Evolutionary conservation across 2,113 vertebrate species (phyloP).

Genomic region (Ahaetulla prasina): DNA sequence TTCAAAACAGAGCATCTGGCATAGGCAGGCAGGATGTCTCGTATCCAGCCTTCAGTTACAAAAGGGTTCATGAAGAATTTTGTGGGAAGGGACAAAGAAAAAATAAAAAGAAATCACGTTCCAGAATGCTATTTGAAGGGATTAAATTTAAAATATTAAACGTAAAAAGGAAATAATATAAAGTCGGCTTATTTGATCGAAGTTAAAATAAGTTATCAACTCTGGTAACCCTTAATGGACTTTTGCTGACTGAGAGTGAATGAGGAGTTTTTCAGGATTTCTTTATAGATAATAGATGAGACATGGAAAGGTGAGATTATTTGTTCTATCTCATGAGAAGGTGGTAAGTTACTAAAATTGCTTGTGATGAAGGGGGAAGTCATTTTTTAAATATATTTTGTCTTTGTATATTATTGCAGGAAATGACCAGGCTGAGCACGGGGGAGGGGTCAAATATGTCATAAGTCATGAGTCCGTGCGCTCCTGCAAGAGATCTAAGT

Average conservation of each 20-base stretch:
- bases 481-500: no score
- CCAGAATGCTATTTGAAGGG: neutral
- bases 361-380: neutral
- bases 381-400: no score
- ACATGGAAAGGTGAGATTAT: neutral
- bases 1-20: neutral
- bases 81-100: neutral
- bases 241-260: neutral
- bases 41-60: neutral
- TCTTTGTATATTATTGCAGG: no score
- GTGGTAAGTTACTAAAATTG: neutral
- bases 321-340: neutral
- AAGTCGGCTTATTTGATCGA: neutral
- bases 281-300: neutral
- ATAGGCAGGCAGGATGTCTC: neutral
- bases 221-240: neutral
- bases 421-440: no score
- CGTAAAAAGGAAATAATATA: neutral
- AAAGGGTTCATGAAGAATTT: neutral
- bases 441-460: no score
- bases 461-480: no score
- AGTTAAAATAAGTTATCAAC: neutral
- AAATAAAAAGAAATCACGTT: neutral
- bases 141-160: neutral
- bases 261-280: neutral